phyloP scores from a whole-genome alignment of 2,113 vertebrate species.

The Ameiurus melas region DNA sequence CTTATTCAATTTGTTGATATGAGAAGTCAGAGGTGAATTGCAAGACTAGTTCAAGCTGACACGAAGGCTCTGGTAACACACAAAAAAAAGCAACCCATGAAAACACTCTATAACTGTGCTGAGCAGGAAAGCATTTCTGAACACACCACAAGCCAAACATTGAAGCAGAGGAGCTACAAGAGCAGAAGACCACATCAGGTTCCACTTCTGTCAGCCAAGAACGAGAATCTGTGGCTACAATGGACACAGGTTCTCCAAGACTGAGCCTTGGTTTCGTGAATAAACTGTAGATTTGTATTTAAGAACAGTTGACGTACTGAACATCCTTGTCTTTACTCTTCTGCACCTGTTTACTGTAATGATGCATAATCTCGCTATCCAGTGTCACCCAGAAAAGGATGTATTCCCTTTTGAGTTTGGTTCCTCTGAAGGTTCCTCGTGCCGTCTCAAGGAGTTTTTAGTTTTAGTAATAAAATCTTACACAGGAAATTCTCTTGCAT shows the following conservation, averaged over 20 bases:
- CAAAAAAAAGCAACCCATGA: no score
- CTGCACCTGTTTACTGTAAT: no score
- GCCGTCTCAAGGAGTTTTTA: no score
- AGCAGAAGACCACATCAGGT: not conserved
- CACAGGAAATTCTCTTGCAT: not conserved
- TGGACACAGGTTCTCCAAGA: not conserved
- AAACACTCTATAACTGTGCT: not conserved
- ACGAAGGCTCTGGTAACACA: not conserved
- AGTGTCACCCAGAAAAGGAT: not conserved
- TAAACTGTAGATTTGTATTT: no score
- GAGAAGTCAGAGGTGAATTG: not conserved
- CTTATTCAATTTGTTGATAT: not conserved
- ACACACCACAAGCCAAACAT: not conserved
- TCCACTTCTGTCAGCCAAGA: not conserved
- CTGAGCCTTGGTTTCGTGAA: not conserved
- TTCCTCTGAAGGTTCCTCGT: no score
- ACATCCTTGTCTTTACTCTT: no score
- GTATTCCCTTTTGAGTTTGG: not conserved
- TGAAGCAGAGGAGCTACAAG: not conserved
- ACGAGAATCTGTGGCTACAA: not conserved
- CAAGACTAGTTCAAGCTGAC: not conserved
- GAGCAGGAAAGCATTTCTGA: not conserved
- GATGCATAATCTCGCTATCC: no score
- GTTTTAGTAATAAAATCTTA: not conserved
- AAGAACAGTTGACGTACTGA: no score